phyloP scores from a whole-genome alignment of 1,140 invertebrate genomes.

The Procambarus clarkii region DNA sequence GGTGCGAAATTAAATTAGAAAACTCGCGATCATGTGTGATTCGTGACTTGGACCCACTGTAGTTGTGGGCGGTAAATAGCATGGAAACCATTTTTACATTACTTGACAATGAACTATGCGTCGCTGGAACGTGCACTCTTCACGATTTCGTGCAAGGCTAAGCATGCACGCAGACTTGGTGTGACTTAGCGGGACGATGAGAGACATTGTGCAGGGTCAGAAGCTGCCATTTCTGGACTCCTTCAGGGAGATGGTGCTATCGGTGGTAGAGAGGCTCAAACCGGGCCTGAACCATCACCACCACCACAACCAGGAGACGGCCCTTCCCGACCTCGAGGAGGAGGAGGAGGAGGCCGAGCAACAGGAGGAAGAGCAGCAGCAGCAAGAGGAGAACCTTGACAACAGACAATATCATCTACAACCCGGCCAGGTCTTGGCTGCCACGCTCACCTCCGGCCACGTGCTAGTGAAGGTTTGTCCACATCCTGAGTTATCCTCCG shows the following conservation, averaged over 20 bases:
- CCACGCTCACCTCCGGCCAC: not conserved
- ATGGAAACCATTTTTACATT: too few species aligned
- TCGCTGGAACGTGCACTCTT: too few species aligned
- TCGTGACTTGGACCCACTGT: too few species aligned
- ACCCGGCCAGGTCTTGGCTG: not conserved
- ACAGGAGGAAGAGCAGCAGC: not conserved
- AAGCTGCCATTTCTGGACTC: conserved; percentile 25
- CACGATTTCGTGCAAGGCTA: too few species aligned
- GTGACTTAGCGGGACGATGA: not conserved
- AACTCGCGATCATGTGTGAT: too few species aligned
- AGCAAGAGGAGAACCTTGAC: not conserved
- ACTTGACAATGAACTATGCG: too few species aligned
- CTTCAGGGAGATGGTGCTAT: conserved; percentile 32
- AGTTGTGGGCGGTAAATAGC: too few species aligned
- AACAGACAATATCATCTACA: not conserved
- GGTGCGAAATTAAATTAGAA: too few species aligned
- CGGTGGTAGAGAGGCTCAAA: conserved; percentile 46
- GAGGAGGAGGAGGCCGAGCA: not conserved
- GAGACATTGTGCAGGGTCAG: not conserved
- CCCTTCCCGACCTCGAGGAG: not conserved
- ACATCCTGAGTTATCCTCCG: not conserved
- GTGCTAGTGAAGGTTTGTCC: not conserved
- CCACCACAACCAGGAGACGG: not conserved
- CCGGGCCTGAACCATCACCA: not conserved
- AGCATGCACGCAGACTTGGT: not conserved